These are phyloP conservation scores for Julus scanicus DNA, from an alignment of 2,888 invertebrate genomes.

Conservation along the genomic window DNA sequence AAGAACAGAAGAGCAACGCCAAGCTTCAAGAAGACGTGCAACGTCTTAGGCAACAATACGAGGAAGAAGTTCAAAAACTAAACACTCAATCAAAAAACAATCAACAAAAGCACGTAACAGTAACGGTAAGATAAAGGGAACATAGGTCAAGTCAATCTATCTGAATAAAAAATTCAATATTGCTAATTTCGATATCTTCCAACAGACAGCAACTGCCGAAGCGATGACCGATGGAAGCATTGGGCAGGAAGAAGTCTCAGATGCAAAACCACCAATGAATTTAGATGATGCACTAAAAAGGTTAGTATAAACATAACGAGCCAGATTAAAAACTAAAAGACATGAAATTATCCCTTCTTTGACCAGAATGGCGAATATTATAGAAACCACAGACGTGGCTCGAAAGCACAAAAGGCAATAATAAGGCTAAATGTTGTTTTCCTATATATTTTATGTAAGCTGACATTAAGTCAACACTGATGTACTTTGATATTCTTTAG, in stretches of 20 bases:
- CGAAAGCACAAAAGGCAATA: no score
- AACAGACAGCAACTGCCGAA: constrained; percentile 32
- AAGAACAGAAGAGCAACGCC: constrained; percentile 68
- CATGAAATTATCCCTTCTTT: no score
- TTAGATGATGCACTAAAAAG: constrained; percentile 68
- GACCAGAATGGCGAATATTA: no score
- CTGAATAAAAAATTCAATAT: background rate
- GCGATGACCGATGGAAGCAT: background rate
- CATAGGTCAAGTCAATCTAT: background rate
- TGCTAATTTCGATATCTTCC: background rate
- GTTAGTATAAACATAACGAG: constrained; percentile 61
- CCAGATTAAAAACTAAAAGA: no score
- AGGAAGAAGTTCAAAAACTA: constrained; percentile 67
- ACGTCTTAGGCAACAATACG: constrained; percentile 71
- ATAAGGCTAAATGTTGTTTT: no score
- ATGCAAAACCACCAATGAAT: constrained; percentile 3
- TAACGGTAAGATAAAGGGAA: background rate
- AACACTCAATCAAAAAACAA: constrained; percentile 57
- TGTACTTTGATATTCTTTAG: constrained; percentile 63
- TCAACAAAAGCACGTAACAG: background rate
- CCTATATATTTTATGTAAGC: background rate
- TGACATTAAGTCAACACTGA: background rate
- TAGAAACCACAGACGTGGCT: no score
- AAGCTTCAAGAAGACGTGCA: constrained; percentile 73
- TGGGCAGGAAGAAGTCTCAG: background rate